Base-by-base conservation (phyloP, 2,797 vertebrate genomes). In the Luscinia luscinia region DNA sequence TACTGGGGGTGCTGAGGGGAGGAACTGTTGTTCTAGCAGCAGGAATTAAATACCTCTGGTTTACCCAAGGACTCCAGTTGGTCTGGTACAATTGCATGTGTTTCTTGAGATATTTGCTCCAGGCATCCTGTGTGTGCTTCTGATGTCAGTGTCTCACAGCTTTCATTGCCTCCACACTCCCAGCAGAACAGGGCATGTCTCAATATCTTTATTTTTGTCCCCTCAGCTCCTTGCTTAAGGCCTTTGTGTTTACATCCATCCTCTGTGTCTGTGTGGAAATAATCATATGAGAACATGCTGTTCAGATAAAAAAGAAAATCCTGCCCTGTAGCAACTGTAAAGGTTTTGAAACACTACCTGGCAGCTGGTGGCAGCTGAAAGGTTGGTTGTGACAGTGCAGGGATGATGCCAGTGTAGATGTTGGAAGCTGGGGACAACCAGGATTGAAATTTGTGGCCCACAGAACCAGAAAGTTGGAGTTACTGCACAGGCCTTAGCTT, bases 291-390 rank as follows among this genome's bases (percentile, higher is more conserved):
- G 87, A 79, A 84, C 51, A 48, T 40, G 23, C 16, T 7, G 11
- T 84, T 69, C 55, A 40, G 27, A 64, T 40, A 43, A 64, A 94
- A 70, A 73, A 40, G 24, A 66, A 83, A 75, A 64, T 48, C 55
- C 54, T 51, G 38, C 75, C 69, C 21, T 69, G 54, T 68, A 89
- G 81, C 75, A 84, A 40, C 6, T 17, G 15, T 67, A 15, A 84
- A 90, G 74, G 64, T 76, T 79, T 87, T 88, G 89, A 93, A 94
- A 93, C 87, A 17, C 7, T 58, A 12, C 54, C 54, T 81, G 78
- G 74, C 80, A 87, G 48, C 45, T 73, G 76, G 9, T 81, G 73
- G 12, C 22, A 30, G 27, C 67, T 76, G 63, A 6, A 15, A 41
- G n/a, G 49, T 46, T 67, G 67, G 16, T 45, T 63, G 7, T 5